Evolutionary conservation across 2,888 invertebrate genomes (phyloP).

Genomic region (Pemphredon lugubris): DNA sequence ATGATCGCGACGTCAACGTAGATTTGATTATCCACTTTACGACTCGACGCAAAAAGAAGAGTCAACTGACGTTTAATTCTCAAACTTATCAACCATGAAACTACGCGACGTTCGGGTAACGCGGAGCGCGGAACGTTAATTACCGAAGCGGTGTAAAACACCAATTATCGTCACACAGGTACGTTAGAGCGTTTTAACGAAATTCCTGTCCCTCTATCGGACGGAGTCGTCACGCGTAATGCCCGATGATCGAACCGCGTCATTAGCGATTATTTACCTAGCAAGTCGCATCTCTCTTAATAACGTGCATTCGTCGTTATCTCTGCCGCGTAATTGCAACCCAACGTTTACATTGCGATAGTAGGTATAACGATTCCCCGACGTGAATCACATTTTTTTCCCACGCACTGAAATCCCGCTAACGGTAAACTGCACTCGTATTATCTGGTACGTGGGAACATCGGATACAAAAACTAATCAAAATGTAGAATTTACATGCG

Average conservation of each 20-base stretch:
- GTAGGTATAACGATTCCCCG: conserved; percentile 40
- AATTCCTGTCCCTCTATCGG: conserved; percentile 16
- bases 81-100: conserved; percentile 29
- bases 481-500: background rate
- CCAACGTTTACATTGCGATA: conserved; percentile 31
- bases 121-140: conserved; percentile 27
- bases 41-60: background rate
- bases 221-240: conserved; percentile 32
- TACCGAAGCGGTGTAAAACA: conserved; percentile 35
- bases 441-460: conserved; percentile 52
- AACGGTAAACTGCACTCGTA: conserved; percentile 47
- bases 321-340: conserved; percentile 6
- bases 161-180: conserved; percentile 24
- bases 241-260: conserved; percentile 27
- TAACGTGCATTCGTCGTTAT: conserved; percentile 1
- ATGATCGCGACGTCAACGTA: too few species aligned
- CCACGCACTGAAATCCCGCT: conserved; percentile 46
- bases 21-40: background rate
- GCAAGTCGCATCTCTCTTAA: conserved; percentile 13
- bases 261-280: conserved; percentile 32
- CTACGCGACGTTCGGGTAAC: background rate
- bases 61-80: conserved; percentile 5
- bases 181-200: conserved; percentile 6
- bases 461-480: background rate
- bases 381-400: conserved; percentile 41